A percentile compares a stretch with the other conserved stretches of the same genome.
phyloP scores from a whole-genome alignment of 2,113 vertebrate genomes.

The Macrotus californicus region DNA sequence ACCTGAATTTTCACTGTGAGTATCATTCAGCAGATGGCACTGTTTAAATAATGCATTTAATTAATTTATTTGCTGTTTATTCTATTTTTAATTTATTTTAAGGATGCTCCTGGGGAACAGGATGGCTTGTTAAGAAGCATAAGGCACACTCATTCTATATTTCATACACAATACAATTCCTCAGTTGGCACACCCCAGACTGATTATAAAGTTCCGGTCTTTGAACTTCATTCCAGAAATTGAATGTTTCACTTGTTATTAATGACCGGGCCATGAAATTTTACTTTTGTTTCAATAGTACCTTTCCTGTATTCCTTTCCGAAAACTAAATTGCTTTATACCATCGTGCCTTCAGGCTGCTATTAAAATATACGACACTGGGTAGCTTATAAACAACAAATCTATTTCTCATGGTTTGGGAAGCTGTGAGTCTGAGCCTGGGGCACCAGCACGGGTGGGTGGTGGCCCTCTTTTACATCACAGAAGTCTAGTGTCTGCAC shows the following conservation, averaged over 20 bases:
- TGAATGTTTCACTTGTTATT: neutral
- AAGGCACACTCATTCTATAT: neutral
- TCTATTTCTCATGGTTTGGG: neutral
- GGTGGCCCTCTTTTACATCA: neutral
- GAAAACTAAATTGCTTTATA: neutral
- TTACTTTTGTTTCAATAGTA: neutral
- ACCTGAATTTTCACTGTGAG: neutral
- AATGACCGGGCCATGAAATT: neutral
- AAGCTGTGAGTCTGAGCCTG: neutral
- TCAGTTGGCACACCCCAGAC: neutral
- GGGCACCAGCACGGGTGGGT: neutral
- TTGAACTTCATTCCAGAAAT: neutral
- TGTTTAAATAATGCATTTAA: neutral
- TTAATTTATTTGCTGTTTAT: neutral
- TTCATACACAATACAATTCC: neutral
- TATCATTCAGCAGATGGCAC: conserved; percentile 12
- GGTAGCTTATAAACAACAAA: neutral
- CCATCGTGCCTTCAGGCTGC: neutral
- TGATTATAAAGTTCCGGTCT: neutral
- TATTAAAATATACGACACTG: neutral
- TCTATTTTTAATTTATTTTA: neutral
- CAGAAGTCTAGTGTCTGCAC: neutral
- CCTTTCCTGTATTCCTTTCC: neutral
- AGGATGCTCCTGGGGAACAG: neutral
- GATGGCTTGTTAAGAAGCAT: neutral